phyloP scores from a whole-genome alignment of 2,113 vertebrate species.

The Hemichromis elongatus region DNA sequence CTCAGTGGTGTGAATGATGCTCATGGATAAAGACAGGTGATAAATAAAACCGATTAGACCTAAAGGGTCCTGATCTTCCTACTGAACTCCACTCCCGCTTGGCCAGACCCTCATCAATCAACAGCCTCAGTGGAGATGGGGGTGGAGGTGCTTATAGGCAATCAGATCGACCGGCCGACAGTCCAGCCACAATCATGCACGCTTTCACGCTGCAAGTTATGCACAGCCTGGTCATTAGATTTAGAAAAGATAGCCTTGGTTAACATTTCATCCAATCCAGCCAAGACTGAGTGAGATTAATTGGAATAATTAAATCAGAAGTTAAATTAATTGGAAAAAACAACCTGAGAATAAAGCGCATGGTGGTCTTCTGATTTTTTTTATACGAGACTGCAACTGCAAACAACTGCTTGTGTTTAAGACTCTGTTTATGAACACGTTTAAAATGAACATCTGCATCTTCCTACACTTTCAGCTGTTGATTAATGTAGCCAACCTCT shows the following conservation, averaged over 20 bases:
- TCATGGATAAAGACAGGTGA: conserved; percentile 20
- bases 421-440: not conserved
- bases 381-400: not conserved
- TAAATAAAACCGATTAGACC: conserved; percentile 36
- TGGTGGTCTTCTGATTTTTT: not conserved
- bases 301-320: not conserved
- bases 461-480: not conserved
- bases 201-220: not conserved
- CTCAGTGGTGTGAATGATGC: conserved; percentile 4
- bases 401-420: not conserved
- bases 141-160: not conserved
- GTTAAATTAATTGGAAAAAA: not conserved
- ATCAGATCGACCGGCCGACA: not conserved
- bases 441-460: not conserved
- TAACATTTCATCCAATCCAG: not conserved
- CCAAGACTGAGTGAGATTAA: not conserved
- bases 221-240: not conserved
- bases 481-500: not conserved
- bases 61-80: conserved; percentile 10
- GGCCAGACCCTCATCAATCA: conserved; percentile 29
- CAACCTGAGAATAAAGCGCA: not conserved
- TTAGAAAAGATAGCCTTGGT: not conserved
- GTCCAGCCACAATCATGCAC: not conserved
- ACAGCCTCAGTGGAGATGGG: not conserved
- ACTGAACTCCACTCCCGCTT: conserved; percentile 14